phyloP scores from a whole-genome alignment of 2,797 vertebrate genomes.

The Danio choprae region DNA sequence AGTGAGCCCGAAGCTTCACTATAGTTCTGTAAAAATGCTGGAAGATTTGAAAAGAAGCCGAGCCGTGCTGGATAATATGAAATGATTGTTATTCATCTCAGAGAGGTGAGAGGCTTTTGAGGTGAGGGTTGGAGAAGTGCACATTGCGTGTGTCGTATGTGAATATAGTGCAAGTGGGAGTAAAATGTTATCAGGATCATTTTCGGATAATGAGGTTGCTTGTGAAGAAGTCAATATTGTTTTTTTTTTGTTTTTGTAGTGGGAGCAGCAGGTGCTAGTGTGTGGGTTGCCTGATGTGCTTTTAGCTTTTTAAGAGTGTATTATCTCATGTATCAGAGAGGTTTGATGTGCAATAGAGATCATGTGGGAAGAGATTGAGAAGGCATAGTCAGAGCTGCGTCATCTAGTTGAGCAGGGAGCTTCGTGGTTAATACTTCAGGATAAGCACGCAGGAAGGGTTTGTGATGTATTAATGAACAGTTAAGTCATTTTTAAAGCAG shows the following conservation, averaged over 20 bases:
- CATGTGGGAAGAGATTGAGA: not conserved
- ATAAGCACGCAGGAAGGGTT: not conserved
- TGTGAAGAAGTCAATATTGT: slow-evolving; percentile 22
- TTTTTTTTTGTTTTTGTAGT: slow-evolving; percentile 17
- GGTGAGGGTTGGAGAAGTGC: slow-evolving; percentile 36
- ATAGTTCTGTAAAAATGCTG: slow-evolving; percentile 18
- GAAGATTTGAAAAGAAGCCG: slow-evolving; percentile 2
- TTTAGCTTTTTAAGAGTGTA: slow-evolving; percentile 9
- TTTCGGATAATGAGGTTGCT: slow-evolving; percentile 30
- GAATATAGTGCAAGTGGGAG: slow-evolving; percentile 17
- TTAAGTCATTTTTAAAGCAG: not conserved
- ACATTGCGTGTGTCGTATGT: slow-evolving; percentile 11
- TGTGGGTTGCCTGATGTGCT: slow-evolving; percentile 4
- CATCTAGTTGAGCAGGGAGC: not conserved
- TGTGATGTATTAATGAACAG: slow-evolving; percentile 8
- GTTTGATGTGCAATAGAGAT: not conserved
- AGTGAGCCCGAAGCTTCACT: not conserved
- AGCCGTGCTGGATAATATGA: slow-evolving; percentile 18
- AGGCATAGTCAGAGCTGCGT: not conserved
- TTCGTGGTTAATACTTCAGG: slow-evolving; percentile 13
- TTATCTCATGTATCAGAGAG: slow-evolving; percentile 11
- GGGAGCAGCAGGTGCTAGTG: slow-evolving; percentile 15
- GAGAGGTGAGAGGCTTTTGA: slow-evolving; percentile 45
- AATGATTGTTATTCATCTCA: slow-evolving; percentile 53
- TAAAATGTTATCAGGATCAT: slow-evolving; percentile 38